A percentile compares a stretch with the other conserved stretches of the same genome.
phyloP scores from a whole-genome alignment of 2,888 invertebrate genomes.

The Microchrysa polita region DNA sequence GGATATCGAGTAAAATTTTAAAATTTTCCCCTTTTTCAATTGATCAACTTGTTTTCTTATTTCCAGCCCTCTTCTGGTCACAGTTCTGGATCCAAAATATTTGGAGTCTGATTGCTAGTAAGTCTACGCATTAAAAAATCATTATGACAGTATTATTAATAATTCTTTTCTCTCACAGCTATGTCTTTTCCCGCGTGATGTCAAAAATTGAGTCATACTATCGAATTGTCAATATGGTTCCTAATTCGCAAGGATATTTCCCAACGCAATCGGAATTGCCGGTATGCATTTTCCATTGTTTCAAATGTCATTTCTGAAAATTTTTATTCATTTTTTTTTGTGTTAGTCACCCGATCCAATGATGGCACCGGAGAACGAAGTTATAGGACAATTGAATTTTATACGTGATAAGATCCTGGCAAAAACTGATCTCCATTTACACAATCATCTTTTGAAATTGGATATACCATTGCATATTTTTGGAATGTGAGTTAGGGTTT shows the following conservation, averaged over 20 bases:
- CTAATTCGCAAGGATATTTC: constrained; percentile 66
- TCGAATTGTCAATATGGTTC: constrained; percentile 69
- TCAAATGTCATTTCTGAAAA: neutral
- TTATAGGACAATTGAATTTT: constrained; percentile 70
- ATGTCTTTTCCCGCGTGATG: constrained; percentile 73
- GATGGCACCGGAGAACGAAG: constrained; percentile 66
- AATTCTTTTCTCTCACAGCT: constrained; percentile 62
- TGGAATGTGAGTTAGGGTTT: constrained; percentile 75
- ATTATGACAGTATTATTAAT: neutral
- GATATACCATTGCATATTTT: constrained; percentile 87
- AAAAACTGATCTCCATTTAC: constrained; percentile 71
- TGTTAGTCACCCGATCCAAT: constrained; percentile 40
- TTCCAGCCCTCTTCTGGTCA: constrained; percentile 73
- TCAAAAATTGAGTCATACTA: constrained; percentile 72
- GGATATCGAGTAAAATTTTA: constrained; percentile 58
- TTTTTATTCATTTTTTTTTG: constrained; percentile 24
- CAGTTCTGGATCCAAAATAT: constrained; percentile 73
- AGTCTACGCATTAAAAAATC: constrained; percentile 60
- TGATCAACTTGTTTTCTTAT: constrained; percentile 58
- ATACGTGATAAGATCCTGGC: constrained; percentile 73
- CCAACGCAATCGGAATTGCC: constrained; percentile 57
- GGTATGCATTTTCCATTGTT: neutral
- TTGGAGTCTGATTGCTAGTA: constrained; percentile 85
- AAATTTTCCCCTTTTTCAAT: neutral
- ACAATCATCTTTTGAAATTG: constrained; percentile 72